A percentile compares a stretch with the other conserved stretches of the same genome.
Evolutionary conservation across 2,797 vertebrate species (phyloP).

Genomic region (Acanthurus leucopareius): DNA sequence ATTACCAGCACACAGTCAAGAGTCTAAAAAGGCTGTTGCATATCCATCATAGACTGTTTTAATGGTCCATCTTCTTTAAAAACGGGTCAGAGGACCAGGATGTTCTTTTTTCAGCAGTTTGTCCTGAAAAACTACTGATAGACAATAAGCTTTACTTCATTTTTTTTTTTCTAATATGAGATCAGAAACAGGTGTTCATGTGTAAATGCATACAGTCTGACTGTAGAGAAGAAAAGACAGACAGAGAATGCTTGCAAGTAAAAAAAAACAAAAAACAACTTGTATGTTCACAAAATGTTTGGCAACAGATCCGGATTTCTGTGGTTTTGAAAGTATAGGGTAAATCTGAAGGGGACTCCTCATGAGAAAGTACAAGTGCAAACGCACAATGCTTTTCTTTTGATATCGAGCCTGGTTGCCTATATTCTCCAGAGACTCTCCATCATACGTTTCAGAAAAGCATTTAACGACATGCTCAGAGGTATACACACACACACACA

Average conservation of each 20-base stretch:
- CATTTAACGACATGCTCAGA: slow-evolving; percentile 16
- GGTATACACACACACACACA: slow-evolving; percentile 3
- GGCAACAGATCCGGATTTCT: slow-evolving; percentile 51
- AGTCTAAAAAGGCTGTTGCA: not conserved
- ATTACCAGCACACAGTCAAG: not conserved
- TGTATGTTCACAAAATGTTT: slow-evolving; percentile 50
- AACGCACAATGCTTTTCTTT: slow-evolving; percentile 18
- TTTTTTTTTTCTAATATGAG: slow-evolving; percentile 24
- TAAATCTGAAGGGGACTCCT: slow-evolving; percentile 50
- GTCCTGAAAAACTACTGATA: not conserved
- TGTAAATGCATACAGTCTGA: not conserved
- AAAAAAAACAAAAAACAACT: not conserved
- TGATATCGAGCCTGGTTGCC: slow-evolving; percentile 40
- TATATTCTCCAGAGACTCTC: slow-evolving; percentile 35
- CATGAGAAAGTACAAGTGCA: slow-evolving; percentile 32
- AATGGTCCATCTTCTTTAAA: not conserved
- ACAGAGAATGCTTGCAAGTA: not conserved
- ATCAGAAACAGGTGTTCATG: slow-evolving; percentile 15
- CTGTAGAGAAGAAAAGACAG: not conserved
- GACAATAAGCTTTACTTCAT: not conserved
- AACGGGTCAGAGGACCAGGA: not conserved
- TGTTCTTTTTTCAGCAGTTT: not conserved
- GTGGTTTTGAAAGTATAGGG: slow-evolving; percentile 59
- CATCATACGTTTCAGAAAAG: slow-evolving; percentile 36
- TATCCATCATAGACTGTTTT: not conserved